Conservation (phyloP, 2,113 vertebrate genomes). For the Coptodon bakossiorum region DNA sequence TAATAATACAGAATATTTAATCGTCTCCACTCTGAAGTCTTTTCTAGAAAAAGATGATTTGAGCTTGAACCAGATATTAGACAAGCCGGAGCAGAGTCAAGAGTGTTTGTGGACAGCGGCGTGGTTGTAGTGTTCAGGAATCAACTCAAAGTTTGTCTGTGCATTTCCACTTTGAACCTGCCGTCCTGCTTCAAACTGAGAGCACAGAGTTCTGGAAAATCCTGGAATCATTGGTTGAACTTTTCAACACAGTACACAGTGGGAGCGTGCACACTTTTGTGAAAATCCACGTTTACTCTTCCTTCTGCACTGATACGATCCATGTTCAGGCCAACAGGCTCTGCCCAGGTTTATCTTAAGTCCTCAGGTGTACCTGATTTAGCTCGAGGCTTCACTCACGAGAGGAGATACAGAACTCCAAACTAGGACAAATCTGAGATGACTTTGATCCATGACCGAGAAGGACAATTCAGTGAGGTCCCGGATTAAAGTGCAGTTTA, state of each 20-base stretch:
- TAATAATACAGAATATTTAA: neutral
- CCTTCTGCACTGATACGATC: neutral
- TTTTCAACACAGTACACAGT: neutral
- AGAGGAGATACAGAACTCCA: neutral
- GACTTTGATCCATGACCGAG: neutral
- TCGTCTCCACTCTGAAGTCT: neutral
- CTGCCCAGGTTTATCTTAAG: neutral
- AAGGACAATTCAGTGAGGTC: neutral
- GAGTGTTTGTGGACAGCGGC: neutral
- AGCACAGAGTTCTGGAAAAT: neutral
- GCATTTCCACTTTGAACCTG: neutral
- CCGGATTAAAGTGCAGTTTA: accelerated
- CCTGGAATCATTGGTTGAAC: neutral
- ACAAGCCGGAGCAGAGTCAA: neutral
- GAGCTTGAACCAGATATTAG: neutral
- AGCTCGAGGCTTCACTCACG: neutral
- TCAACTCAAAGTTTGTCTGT: neutral
- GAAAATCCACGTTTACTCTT: accelerated
- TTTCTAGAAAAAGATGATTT: neutral
- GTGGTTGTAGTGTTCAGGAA: neutral
- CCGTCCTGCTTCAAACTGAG: neutral
- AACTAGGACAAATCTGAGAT: neutral
- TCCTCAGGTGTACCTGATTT: neutral
- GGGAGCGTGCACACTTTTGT: neutral
- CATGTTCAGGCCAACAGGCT: neutral